A percentile compares a stretch with the other conserved stretches of the same genome.
phyloP scores from a whole-genome alignment of 2,888 invertebrate genomes.

The Ommatoiulus sabulosus region DNA sequence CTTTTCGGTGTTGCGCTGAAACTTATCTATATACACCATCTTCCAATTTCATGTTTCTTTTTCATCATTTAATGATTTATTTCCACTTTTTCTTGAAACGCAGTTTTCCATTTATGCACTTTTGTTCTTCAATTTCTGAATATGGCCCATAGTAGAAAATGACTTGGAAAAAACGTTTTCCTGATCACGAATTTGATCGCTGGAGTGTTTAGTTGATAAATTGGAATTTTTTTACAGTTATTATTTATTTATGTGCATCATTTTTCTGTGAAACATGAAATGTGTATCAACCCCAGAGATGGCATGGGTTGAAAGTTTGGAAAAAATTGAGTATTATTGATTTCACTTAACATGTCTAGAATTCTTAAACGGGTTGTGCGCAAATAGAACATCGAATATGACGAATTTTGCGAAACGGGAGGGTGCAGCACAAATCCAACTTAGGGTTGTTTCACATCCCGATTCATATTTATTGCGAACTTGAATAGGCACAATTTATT shows the following conservation, averaged over 20 bases:
- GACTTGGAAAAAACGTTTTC: neutral
- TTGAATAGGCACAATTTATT: too few relatives aligned
- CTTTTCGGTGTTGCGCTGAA: neutral
- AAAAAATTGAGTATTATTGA: too few relatives aligned
- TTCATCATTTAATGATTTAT: neutral
- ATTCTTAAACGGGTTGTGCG: too few relatives aligned
- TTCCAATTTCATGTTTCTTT: slow-evolving; percentile 1
- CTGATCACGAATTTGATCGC: neutral
- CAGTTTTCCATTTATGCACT: neutral
- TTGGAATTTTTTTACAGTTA: neutral
- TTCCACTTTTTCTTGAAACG: neutral
- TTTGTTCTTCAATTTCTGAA: neutral
- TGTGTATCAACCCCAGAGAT: too few relatives aligned
- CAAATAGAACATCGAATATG: too few relatives aligned
- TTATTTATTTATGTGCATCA: neutral
- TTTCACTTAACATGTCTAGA: too few relatives aligned
- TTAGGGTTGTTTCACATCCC: too few relatives aligned
- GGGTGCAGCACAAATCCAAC: too few relatives aligned
- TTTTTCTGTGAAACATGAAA: neutral
- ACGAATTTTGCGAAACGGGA: too few relatives aligned
- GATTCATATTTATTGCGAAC: too few relatives aligned
- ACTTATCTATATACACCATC: neutral
- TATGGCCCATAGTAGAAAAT: neutral
- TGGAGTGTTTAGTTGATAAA: neutral
- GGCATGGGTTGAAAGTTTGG: too few relatives aligned